Base-by-base conservation (phyloP, 2,888 invertebrate genomes). In the Bombylius discolor region DNA sequence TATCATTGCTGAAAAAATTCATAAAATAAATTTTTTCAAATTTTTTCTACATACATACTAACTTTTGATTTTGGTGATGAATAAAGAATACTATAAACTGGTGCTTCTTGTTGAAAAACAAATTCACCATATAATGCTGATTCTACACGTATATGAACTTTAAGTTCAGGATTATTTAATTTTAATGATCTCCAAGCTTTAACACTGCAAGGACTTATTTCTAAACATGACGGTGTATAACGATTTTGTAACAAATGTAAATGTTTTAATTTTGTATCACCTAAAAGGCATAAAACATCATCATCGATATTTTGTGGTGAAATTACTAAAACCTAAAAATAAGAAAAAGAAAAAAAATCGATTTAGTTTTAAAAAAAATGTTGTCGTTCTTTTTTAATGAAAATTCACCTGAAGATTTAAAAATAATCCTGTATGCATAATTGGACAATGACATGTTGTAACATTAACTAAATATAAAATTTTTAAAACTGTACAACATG, bases 231-330 rank as follows among this genome's bases (percentile, higher is more conserved):
- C 1, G 84, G 81, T 33, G 83, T 81, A 60, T 83, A 84, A 49
- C 78, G 74, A 68, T 88, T 89, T 71, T 90, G 89, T 14, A 86
- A 69, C 53, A 90, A 79, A 67, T 87, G 82, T 59, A 90, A 72
- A 65, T 88, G 82, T 56, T 76, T 73, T 55, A 89, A 66, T 61
- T 77, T 78, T 4, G 73, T 70, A 59, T 82, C 78, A n/a, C 82
- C 82, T 47, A 89, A 67, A 49, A 87, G 71, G 60, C 82, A 77
- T 31, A 89, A 68, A 2, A 85, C 77, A 66, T 88, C 87, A 59
- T 85, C 84, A 49, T 85, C 83, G 51, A 90, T 73, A 70, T 86
- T 88, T 73, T 88, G 85, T 5, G 85, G 85, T 61, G 84, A 83
- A 55, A 85, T 79, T 6, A 79, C 77, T 52, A 85, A 68, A 60